A percentile compares a stretch with the other conserved stretches of the same genome.
Evolutionary conservation across 1,140 invertebrate genomes (phyloP).

Genomic region (Drosophila oshimai): DNA sequence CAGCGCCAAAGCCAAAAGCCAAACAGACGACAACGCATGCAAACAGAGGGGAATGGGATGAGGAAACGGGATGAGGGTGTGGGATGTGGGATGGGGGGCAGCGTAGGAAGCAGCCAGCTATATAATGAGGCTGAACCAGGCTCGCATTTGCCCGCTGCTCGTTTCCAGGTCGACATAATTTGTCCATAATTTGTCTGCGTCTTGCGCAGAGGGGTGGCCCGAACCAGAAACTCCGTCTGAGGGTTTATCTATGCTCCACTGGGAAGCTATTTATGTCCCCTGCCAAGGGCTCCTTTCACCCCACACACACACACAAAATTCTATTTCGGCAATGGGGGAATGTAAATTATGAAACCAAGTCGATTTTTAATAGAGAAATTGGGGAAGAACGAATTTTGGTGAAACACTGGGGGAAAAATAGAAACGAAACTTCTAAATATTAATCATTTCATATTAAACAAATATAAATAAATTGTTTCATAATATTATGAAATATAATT

Average conservation of each 20-base stretch:
- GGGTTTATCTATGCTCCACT: conserved; percentile 69
- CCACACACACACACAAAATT: conserved; percentile 12
- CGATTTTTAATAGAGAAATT: conserved; percentile 39
- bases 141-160: conserved; percentile 60
- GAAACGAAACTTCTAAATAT: neutral
- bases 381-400: neutral
- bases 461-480: too few relatives aligned
- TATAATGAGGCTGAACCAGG: conserved; percentile 69
- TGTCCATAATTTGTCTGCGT: conserved; percentile 79
- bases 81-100: neutral
- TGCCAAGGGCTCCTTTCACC: conserved; percentile 39
- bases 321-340: conserved; percentile 1
- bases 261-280: conserved; percentile 69
- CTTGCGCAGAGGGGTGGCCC: conserved; percentile 15
- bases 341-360: conserved; percentile 36
- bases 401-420: neutral
- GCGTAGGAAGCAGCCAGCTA: conserved; percentile 42
- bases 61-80: neutral
- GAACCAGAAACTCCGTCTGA: conserved; percentile 19
- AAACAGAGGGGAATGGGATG: conserved; percentile 28
- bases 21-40: conserved; percentile 69
- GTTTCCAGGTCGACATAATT: conserved; percentile 79
- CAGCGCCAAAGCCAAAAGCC: conserved; percentile 59
- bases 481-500: too few relatives aligned
- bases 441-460: neutral